Evolutionary conservation across 2,797 vertebrate species (phyloP), one percentile per base, ranked within the genome.

Genomic region (Malacoctenus gilli): DNA sequence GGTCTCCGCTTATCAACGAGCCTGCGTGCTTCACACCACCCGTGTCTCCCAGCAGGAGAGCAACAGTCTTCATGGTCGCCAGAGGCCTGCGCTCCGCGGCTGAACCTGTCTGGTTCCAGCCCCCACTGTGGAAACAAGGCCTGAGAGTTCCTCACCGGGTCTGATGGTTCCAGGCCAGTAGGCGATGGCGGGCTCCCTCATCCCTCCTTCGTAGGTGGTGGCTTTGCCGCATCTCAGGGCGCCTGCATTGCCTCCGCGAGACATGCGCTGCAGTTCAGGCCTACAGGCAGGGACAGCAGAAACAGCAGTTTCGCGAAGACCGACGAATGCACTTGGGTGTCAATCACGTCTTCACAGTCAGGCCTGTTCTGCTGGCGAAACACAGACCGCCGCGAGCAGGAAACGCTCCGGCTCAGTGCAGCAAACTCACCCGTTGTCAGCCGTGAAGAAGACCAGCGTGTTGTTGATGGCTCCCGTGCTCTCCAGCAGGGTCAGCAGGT

Each of bases 141-240:
- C 22, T 23, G 22, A 23, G 22, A 23, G 22, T 4, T 41, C 51
- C 86, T 63, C 22, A 97, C 96, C 96, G 70, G 95, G 92, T 8
- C 46, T 3, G 34, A 98, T 94, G 39, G 16, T 91, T 4, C 95
- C 95, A 0, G 91, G 92, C 96, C 96, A 98, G 73, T 91, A 95
- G 9, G 93, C 95, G 34, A 98, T 83, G 2, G 95, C 95, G 0
- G 96, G 96, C 44, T 95, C 95, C 76, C 96, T 91, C 91, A 96
- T 89, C 23, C 96, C 96, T 0, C 96, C 96, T 15, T 98, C 96
- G 0, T 95, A 98, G 0, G 96, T 95, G 1, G 96, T 98, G 23
- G 93, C 92, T 80, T 98, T 98, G 22, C 96, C 96, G 25, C 96
- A 98, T 74, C 91, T 95, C 51, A 98, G 86, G 20, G 77, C 84